Base-by-base conservation (phyloP, 2,113 vertebrate genomes). In the Rhadina sibilatrix region DNA sequence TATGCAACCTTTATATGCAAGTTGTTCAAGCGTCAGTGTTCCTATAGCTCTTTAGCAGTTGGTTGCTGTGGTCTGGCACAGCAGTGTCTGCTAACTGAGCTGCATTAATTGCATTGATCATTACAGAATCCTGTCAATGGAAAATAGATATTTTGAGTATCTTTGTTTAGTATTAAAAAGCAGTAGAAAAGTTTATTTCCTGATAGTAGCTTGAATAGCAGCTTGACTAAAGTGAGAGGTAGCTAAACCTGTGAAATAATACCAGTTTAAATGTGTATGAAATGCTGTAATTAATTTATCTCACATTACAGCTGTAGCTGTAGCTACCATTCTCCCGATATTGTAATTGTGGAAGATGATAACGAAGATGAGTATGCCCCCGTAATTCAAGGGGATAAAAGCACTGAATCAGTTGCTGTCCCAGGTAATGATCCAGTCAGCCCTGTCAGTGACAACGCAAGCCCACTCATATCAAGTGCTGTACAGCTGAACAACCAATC, bases 341-440 rank as follows among this genome's bases (percentile, higher is more conserved):
- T 98, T 52, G 99, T 99, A 88, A 98, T 99, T 54, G 98, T 99
- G 93, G 99, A 99, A 84, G 98, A 99, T 25, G 98, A 99, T 80
- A 97, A 98, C 0, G 98, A 98, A 66, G 97, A 98, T 79, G 98
- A 98, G 31, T 96, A 96, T 4, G 86, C 94, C 18, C 96, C 98
- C 86, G 96, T 98, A 53, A 97, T 98, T 87, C 98, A 99, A 96
- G 94, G 91, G 63, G 90, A 98, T 74, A 95, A 92, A 93, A 89
- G 57, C 84, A 59, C 90, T 18, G 97, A 96, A 56, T 84, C 97
- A 24, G 65, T 89, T 72, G 52, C 88, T 74, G 83, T 97, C 83
- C 68, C 96, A 74, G 81, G 90, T 77, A 83, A 85, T 40, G 97
- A 97, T 65, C 83, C 96, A 21, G 80, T 94, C 6, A 92, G 86